These are phyloP conservation scores for Drosophila nr. medialis DNA, from an alignment of 2,888 invertebrate genomes.

Conservation along the genomic window DNA sequence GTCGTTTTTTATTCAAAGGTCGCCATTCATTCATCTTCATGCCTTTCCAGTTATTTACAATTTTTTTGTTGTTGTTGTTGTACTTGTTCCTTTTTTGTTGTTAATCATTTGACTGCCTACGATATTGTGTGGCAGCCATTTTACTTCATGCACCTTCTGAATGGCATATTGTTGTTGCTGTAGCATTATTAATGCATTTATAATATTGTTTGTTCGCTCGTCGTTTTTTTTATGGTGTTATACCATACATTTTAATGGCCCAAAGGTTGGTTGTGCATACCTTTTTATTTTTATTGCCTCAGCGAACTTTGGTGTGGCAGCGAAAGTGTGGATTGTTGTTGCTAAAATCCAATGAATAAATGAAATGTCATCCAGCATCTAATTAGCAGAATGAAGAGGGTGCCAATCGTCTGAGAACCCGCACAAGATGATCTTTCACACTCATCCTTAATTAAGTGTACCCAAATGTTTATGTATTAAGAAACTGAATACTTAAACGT, in stretches of 20 bases:
- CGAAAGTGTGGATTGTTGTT: neutral
- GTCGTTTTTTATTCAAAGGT: slow-evolving; percentile 46
- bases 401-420: slow-evolving; percentile 2
- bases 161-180: slow-evolving; percentile 28
- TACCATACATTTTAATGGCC: slow-evolving; percentile 61
- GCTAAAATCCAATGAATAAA: slow-evolving; percentile 53
- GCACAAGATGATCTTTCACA: neutral
- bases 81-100: slow-evolving; percentile 15
- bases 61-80: slow-evolving; percentile 17
- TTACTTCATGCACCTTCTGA: slow-evolving; percentile 20
- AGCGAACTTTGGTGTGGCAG: slow-evolving; percentile 10
- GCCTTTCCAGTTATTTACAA: slow-evolving; percentile 38
- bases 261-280: slow-evolving; percentile 14
- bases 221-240: slow-evolving; percentile 23
- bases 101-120: slow-evolving; percentile 60
- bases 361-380: slow-evolving; percentile 51
- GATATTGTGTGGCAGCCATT: slow-evolving; percentile 29
- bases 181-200: slow-evolving; percentile 66
- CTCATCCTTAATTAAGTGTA: neutral
- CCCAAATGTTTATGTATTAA: slow-evolving; percentile 6
- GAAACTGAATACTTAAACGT: neutral
- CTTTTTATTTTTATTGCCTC: slow-evolving; percentile 37
- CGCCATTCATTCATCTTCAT: slow-evolving; percentile 48
- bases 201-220: slow-evolving; percentile 44
- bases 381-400: slow-evolving; percentile 25